Conservation (phyloP, 2,113 vertebrate species). For the Misgurnus mizolepis region DNA sequence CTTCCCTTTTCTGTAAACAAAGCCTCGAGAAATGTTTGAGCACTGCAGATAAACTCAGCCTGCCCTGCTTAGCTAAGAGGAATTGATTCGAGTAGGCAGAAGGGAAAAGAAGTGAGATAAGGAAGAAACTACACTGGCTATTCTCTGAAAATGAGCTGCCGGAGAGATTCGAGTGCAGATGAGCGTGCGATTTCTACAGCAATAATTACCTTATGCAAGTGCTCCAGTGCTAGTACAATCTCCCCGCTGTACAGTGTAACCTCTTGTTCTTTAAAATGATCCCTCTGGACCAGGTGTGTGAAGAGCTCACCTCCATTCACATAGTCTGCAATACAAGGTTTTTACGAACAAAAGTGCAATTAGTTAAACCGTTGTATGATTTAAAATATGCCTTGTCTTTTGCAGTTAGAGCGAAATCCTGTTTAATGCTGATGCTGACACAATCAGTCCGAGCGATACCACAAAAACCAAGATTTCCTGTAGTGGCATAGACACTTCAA, state of each 20-base stretch:
- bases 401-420: conserved; percentile 13
- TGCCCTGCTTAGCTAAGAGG: conserved; percentile 36
- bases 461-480: conserved; percentile 27
- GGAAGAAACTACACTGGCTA: conserved; percentile 25
- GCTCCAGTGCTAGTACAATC: conserved; percentile 91
- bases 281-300: conserved; percentile 97
- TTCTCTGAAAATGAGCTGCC: neutral
- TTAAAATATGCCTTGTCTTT: conserved; percentile 10
- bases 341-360: conserved; percentile 25
- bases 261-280: conserved; percentile 91
- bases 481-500: neutral
- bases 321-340: conserved; percentile 80
- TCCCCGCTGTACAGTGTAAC: conserved; percentile 94
- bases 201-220: conserved; percentile 88
- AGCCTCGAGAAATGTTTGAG: conserved; percentile 27
- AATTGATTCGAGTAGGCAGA: conserved; percentile 34
- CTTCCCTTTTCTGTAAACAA: conserved; percentile 47
- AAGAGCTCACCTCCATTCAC: conserved; percentile 97
- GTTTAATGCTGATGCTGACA: conserved; percentile 18
- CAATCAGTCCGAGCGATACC: neutral
- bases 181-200: conserved; percentile 2
- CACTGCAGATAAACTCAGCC: conserved; percentile 21
- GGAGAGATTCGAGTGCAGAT: neutral
- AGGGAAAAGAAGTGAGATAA: conserved; percentile 20
- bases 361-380: neutral